phyloP scores from a whole-genome alignment of 2,888 invertebrate genomes.

The Peribatodes rhomboidaria region DNA sequence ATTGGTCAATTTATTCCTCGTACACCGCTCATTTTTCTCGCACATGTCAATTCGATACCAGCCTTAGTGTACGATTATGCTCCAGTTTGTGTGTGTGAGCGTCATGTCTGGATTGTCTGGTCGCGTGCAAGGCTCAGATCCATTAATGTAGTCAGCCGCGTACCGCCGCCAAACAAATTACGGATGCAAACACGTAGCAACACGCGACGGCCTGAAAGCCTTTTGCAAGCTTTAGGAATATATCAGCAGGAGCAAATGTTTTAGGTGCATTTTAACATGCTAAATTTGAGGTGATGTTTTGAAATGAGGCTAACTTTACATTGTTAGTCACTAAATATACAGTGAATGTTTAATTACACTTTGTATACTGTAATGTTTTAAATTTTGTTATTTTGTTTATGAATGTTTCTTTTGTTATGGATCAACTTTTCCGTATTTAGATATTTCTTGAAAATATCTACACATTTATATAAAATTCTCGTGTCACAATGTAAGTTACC shows the following conservation, averaged over 20 bases:
- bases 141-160: slow-evolving; percentile 83
- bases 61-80: slow-evolving; percentile 6
- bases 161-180: slow-evolving; percentile 85
- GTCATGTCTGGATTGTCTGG: slow-evolving; percentile 53
- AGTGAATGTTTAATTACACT: too few species aligned
- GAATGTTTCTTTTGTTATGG: too few species aligned
- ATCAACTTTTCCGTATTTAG: too few species aligned
- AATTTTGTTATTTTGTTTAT: too few species aligned
- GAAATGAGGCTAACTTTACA: slow-evolving; percentile 7
- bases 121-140: slow-evolving; percentile 78
- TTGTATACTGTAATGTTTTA: too few species aligned
- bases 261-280: slow-evolving; percentile 37
- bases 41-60: too few species aligned
- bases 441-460: too few species aligned
- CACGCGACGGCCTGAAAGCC: slow-evolving; percentile 83
- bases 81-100: slow-evolving; percentile 18
- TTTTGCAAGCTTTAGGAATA: slow-evolving; percentile 63
- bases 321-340: neutral
- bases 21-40: too few species aligned
- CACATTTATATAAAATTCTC: too few species aligned
- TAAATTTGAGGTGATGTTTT: slow-evolving; percentile 27
- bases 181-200: slow-evolving; percentile 84
- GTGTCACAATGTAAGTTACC: too few species aligned
- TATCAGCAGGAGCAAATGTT: slow-evolving; percentile 37
- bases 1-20: too few species aligned